Evolutionary conservation across 1,140 invertebrate genomes (phyloP).

Genomic region (Trichonephila clavata): DNA sequence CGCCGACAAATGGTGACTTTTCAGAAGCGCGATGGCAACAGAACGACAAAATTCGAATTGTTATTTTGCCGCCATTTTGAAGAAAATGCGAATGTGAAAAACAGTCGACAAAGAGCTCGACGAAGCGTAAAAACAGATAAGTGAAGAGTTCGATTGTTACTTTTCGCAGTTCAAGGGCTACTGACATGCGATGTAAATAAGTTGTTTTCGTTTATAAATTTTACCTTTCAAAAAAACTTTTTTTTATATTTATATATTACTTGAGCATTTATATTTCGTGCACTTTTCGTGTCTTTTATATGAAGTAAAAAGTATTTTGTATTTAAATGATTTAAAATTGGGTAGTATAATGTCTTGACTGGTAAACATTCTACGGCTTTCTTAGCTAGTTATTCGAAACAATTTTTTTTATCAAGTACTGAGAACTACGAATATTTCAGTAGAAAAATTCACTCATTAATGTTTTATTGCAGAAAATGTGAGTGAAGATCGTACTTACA

Average conservation of each 20-base stretch:
- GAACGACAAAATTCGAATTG: neutral
- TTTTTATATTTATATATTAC: neutral
- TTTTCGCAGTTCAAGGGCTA: neutral
- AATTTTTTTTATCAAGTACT: no score
- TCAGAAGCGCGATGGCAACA: conserved; percentile 7
- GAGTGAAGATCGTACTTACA: no score
- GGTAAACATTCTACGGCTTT: no score
- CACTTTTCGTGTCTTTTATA: neutral
- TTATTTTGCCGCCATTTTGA: neutral
- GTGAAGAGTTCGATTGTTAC: neutral
- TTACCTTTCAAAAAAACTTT: neutral
- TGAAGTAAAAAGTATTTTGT: neutral
- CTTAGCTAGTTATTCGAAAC: neutral
- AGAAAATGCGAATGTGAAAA: neutral
- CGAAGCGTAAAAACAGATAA: conserved; percentile 1
- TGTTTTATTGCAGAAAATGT: no score
- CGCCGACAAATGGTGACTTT: neutral
- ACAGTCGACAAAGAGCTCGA: neutral
- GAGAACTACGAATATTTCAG: no score
- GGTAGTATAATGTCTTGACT: no score
- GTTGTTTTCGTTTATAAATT: neutral
- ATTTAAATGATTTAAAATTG: neutral
- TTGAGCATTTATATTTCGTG: neutral
- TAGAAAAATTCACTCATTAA: no score
- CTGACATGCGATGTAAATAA: neutral